These are phyloP conservation scores for Teleogryllus occipitalis DNA, from an alignment of 1,140 invertebrate genomes.

Conservation along the genomic window DNA sequence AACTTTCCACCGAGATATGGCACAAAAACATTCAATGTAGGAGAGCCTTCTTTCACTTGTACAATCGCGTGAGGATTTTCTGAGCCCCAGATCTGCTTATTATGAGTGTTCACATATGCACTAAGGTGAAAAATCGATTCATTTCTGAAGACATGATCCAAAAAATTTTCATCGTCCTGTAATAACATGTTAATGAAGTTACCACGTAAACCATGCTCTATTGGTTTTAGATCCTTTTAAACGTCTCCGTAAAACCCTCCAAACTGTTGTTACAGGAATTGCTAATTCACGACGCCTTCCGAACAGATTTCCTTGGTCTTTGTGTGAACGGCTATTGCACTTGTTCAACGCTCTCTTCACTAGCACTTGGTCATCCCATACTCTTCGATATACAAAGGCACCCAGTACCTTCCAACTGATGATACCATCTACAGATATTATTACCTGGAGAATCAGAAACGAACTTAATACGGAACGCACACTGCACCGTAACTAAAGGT, in stretches of 20 bases:
- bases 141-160: conserved; percentile 8
- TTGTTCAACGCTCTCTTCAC: conserved; percentile 14
- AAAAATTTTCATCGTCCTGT: neutral
- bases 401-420: conserved; percentile 11
- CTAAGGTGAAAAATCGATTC: conserved; percentile 2
- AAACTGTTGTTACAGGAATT: conserved; percentile 9
- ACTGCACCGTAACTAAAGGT: conserved; percentile 11
- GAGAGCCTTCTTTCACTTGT: neutral
- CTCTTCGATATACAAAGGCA: conserved; percentile 15
- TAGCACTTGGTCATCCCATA: conserved; percentile 1
- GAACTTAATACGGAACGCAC: conserved; percentile 15
- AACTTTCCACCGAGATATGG: neutral
- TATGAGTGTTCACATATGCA: conserved; percentile 7
- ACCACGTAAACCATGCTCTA: neutral
- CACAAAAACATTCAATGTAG: conserved; percentile 11
- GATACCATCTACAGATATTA: conserved; percentile 17
- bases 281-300: conserved; percentile 16
- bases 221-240: neutral
- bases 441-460: conserved; percentile 8
- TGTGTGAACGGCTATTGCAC: conserved; percentile 12
- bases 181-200: neutral
- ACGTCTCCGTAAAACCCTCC: conserved; percentile 9
- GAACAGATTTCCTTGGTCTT: conserved; percentile 16
- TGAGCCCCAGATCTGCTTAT: conserved; percentile 8
- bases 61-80: conserved; percentile 6